Base-by-base conservation (phyloP, 2,888 invertebrate genomes). In the Caenorhabditis parvicauda region DNA sequence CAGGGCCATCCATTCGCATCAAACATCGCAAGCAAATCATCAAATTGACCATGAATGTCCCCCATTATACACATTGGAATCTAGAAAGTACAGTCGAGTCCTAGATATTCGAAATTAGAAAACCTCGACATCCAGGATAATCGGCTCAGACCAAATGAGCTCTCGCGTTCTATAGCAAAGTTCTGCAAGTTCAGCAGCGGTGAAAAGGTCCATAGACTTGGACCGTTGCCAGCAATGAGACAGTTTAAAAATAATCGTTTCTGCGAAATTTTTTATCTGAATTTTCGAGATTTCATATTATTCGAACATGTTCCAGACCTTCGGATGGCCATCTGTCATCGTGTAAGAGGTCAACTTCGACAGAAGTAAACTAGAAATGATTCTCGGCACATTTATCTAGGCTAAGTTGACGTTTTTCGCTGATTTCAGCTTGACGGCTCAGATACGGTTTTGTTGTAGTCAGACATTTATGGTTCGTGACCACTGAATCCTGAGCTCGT, bases 51-150 rank as follows among this genome's bases (percentile, higher is more conserved):
- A 85, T 98, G 96, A 81, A 98, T 95, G 84, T 98, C 96, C 25
- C 96, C 96, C 84, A 95, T 95, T 59, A 98, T 92, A 49, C 94
- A 96, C 70, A 98, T 95, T 71, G 96, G 96, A 63, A n/a, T n/a
- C n/a, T n/a, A n/a, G 92, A 91, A 73, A 90, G 90, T 47, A 96
- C n/a, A n/a, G n/a, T n/a, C 35, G 35, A 9, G 9, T 32, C 35
- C 35, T n/a, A 12, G 9, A 14, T n/a, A 9, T 32, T 32, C n/a
- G 9, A 32, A 32, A 14, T 32, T n/a, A 14, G 35, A 14, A 32
- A 32, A 46, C 41, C 19, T 51, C 41, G 14, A 62, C 12, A 24
- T 54, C 27, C 37, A 62, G 39, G 38, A 46, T 54, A 5, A 62
- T 44, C 17, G 62, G 62, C 51, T 76, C 66, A 9, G 49, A 24